These are phyloP conservation scores for Ectropis grisescens DNA, from an alignment of 1,140 invertebrate species.

Conservation along the genomic window DNA sequence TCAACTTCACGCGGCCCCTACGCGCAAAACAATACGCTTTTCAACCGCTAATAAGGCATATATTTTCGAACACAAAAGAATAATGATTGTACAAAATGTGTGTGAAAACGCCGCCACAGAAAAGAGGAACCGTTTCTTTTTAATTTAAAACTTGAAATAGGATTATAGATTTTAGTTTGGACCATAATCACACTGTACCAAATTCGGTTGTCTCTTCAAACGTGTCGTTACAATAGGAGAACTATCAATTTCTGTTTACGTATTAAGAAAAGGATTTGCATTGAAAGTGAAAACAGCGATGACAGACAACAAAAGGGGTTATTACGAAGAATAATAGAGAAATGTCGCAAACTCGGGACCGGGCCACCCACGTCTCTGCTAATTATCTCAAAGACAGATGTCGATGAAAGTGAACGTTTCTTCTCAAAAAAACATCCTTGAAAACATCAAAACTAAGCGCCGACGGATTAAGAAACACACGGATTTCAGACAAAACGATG, in stretches of 20 bases:
- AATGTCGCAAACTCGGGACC: constrained; percentile 23
- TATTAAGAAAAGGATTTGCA: constrained; percentile 32
- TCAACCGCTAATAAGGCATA: constrained; percentile 29
- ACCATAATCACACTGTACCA: too few species aligned
- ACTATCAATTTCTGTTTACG: constrained; percentile 41
- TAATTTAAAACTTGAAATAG: too few species aligned
- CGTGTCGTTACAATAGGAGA: too few species aligned
- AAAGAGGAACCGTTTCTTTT: too few species aligned
- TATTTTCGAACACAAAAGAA: constrained; percentile 19
- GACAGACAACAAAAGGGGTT: constrained; percentile 38
- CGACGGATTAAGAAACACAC: constrained; percentile 33
- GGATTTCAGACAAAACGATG: constrained; percentile 2
- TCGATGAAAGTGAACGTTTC: constrained; percentile 36
- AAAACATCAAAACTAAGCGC: constrained; percentile 53
- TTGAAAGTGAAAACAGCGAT: constrained; percentile 54
- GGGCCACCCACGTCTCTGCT: constrained; percentile 30
- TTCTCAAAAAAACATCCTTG: constrained; percentile 33
- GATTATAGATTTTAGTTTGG: too few species aligned
- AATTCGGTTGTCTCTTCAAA: too few species aligned
- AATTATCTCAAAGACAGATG: constrained; percentile 56
- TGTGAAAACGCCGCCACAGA: too few species aligned
- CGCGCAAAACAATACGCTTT: constrained; percentile 33
- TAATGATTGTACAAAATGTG: too few species aligned
- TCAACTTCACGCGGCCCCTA: constrained; percentile 47
- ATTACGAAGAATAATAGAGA: constrained; percentile 40